Conservation (phyloP, 2,888 invertebrate genomes). For the Cheilosia variabilis region DNA sequence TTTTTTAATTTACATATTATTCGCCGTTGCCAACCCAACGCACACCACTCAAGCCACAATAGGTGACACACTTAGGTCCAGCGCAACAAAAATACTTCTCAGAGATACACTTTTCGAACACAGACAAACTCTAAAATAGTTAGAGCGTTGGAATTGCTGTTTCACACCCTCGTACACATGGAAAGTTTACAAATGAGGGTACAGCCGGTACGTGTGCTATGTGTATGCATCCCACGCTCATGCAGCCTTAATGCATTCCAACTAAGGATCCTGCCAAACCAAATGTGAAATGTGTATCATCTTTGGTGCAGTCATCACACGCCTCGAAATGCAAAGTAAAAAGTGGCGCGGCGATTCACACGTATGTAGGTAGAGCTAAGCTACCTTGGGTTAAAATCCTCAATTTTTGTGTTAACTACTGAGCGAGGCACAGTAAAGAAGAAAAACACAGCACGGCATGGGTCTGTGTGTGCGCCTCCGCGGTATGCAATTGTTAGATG, state of each 20-base stretch:
- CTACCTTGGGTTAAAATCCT: constrained; percentile 62
- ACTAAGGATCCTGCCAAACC: constrained; percentile 56
- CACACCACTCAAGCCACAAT: constrained; percentile 11
- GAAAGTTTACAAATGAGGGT: constrained; percentile 61
- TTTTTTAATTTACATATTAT: not conserved
- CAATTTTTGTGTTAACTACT: constrained; percentile 55
- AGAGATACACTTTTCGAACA: not conserved
- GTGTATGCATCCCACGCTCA: constrained; percentile 9
- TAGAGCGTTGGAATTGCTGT: constrained; percentile 50
- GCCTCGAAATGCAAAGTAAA: constrained; percentile 6
- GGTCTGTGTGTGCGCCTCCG: constrained; percentile 58
- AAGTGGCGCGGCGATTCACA: constrained; percentile 39
- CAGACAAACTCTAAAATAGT: constrained; percentile 33
- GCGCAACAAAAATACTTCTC: not conserved
- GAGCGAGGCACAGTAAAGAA: constrained; percentile 7
- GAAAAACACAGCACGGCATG: constrained; percentile 14
- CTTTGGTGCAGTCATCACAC: constrained; percentile 47
- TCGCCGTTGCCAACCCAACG: not conserved
- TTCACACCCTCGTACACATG: constrained; percentile 40
- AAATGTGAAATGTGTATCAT: constrained; percentile 60
- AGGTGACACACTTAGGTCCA: constrained; percentile 52
- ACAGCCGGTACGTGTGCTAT: constrained; percentile 14
- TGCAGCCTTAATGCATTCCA: constrained; percentile 62
- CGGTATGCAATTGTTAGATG: constrained; percentile 65
- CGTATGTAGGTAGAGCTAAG: constrained; percentile 13